A percentile compares a stretch with the other conserved stretches of the same genome.
phyloP scores from a whole-genome alignment of 1,140 invertebrate genomes.

The Thaumetopoea pityocampa region DNA sequence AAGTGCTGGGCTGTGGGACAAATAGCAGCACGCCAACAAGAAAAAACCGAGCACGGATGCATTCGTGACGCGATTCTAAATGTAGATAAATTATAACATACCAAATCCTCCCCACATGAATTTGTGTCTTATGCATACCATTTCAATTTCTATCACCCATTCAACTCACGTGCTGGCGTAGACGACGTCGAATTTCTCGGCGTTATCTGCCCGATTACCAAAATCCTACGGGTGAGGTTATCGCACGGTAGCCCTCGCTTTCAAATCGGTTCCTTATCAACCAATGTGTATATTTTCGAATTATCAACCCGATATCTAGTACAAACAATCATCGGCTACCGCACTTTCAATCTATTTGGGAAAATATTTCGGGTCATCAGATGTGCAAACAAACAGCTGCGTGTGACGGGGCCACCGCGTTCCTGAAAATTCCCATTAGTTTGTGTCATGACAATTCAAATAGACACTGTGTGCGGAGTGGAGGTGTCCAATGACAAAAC shows the following conservation, averaged over 20 bases:
- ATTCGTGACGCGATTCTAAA: slow-evolving; percentile 55
- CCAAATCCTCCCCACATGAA: slow-evolving; percentile 47
- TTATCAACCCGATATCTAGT: slow-evolving; percentile 52
- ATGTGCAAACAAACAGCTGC: slow-evolving; percentile 38
- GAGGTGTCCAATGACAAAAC: slow-evolving; percentile 66
- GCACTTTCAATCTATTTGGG: slow-evolving; percentile 24
- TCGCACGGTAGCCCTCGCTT: slow-evolving; percentile 57
- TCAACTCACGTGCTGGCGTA: slow-evolving; percentile 46
- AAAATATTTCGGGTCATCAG: slow-evolving; percentile 22
- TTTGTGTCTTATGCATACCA: slow-evolving; percentile 45
- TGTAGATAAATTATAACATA: slow-evolving; percentile 41
- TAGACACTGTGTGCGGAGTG: slow-evolving; percentile 48
- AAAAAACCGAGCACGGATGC: slow-evolving; percentile 38
- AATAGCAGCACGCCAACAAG: slow-evolving; percentile 27
- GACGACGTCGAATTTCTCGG: slow-evolving; percentile 29
- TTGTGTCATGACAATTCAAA: slow-evolving; percentile 52
- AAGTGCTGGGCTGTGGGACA: slow-evolving; percentile 24
- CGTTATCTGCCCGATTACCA: slow-evolving; percentile 60
- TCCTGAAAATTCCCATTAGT: slow-evolving; percentile 42
- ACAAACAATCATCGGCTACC: slow-evolving; percentile 33
- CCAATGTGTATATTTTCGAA: slow-evolving; percentile 57
- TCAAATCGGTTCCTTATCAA: slow-evolving; percentile 57
- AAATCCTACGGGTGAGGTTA: slow-evolving; percentile 52
- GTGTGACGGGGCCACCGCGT: slow-evolving; percentile 17
- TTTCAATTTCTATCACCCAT: slow-evolving; percentile 45